Conservation (phyloP, 2,797 vertebrate genomes). For the Fratercula arctica region DNA sequence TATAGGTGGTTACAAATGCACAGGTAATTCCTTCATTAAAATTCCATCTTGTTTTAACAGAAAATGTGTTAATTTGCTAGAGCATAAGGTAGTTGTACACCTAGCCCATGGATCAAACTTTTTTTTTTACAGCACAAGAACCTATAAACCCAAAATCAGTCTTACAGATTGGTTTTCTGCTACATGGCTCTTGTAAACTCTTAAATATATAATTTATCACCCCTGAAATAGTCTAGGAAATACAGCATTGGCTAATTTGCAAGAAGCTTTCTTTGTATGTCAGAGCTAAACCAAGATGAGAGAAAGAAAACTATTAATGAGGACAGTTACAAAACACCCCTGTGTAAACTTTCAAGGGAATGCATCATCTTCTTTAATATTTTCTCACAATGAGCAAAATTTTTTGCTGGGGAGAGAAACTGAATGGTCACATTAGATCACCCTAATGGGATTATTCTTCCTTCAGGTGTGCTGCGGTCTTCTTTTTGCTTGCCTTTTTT, state of each 20-base stretch:
- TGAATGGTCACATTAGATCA: neutral
- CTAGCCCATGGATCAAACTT: neutral
- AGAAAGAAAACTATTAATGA: neutral
- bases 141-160: neutral
- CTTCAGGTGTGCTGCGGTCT: neutral
- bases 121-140: neutral
- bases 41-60: neutral
- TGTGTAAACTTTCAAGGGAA: neutral
- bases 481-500: neutral
- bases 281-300: neutral
- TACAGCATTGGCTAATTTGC: neutral
- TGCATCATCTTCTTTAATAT: fast-evolving
- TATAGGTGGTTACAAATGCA: neutral
- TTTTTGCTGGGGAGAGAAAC: neutral
- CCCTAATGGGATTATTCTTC: neutral
- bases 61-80: neutral
- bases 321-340: neutral
- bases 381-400: neutral
- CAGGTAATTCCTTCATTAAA: neutral
- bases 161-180: neutral
- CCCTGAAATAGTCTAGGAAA: neutral
- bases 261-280: neutral
- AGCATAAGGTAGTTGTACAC: neutral
- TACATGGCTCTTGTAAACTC: neutral
- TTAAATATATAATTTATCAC: neutral